Conservation (phyloP, 2,113 vertebrate genomes). For the Silurus glanis region DNA sequence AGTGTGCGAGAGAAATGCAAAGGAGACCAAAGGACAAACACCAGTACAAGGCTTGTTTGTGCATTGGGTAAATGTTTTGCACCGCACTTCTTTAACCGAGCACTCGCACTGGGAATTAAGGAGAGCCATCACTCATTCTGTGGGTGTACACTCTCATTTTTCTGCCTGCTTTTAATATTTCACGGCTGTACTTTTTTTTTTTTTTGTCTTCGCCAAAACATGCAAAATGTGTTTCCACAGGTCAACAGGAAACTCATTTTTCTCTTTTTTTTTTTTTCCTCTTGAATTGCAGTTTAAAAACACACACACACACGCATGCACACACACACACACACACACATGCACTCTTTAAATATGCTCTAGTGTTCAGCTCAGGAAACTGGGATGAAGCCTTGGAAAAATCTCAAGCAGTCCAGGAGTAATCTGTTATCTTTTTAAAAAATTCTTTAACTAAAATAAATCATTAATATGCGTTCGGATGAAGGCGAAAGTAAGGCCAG, state of each 20-base stretch:
- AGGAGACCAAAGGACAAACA: slow-evolving; percentile 25
- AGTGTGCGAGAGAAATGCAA: neutral
- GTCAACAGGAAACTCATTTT: slow-evolving; percentile 29
- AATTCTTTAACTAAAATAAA: slow-evolving; percentile 54
- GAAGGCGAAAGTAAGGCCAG: slow-evolving; percentile 45
- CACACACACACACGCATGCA: no score
- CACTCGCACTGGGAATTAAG: slow-evolving; percentile 24
- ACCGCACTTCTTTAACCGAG: slow-evolving; percentile 20
- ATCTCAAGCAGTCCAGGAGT: slow-evolving; percentile 31
- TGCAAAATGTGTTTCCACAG: slow-evolving; percentile 27
- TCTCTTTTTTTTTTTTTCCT: neutral
- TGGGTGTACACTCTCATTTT: slow-evolving; percentile 13
- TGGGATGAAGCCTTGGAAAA: slow-evolving; percentile 16
- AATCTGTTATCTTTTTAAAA: slow-evolving; percentile 40
- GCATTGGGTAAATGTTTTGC: slow-evolving; percentile 42
- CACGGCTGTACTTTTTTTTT: slow-evolving; percentile 10
- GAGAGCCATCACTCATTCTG: slow-evolving; percentile 17
- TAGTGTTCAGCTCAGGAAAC: slow-evolving; percentile 23
- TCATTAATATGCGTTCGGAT: slow-evolving; percentile 41
- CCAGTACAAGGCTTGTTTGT: slow-evolving; percentile 26
- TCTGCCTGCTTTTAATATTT: slow-evolving; percentile 25
- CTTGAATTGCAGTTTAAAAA: neutral
- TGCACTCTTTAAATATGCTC: neutral
- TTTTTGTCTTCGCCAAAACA: slow-evolving; percentile 23
- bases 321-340: no score